Evolutionary conservation across 35 echinoderm and acorn worm species (phyloP).

Genomic region (Apostichopus parvimensis): DNA sequence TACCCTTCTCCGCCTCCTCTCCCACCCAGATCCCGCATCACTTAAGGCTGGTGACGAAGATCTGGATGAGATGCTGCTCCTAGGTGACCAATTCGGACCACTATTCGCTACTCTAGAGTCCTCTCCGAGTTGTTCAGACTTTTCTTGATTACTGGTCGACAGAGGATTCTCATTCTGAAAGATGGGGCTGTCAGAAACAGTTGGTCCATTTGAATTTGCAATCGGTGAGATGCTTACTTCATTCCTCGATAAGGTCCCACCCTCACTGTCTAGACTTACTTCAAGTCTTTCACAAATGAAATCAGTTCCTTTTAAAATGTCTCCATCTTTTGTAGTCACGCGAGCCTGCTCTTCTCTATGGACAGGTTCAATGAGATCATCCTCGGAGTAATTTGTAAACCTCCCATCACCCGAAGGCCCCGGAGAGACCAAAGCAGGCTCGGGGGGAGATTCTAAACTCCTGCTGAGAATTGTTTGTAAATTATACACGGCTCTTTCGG

Average conservation of each 20-base stretch:
- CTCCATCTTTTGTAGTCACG: no score
- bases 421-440: not conserved
- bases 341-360: no score
- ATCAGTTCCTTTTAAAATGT: no score
- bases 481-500: not conserved
- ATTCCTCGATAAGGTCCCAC: no score
- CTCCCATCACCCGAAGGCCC: not conserved
- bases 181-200: no score
- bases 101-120: not conserved
- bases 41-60: constrained; percentile 3
- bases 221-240: no score
- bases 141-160: no score
- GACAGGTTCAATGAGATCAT: no score
- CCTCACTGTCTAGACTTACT: no score
- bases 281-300: no score
- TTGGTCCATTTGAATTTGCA: no score
- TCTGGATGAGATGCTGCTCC: constrained; percentile 5
- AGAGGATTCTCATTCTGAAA: no score
- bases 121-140: not conserved
- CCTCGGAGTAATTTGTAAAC: not conserved
- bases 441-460: not conserved
- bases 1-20: not conserved
- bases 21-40: not conserved
- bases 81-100: not conserved
- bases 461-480: not conserved